phyloP scores from a whole-genome alignment of 2,888 invertebrate species.

The Cephus runcator region DNA sequence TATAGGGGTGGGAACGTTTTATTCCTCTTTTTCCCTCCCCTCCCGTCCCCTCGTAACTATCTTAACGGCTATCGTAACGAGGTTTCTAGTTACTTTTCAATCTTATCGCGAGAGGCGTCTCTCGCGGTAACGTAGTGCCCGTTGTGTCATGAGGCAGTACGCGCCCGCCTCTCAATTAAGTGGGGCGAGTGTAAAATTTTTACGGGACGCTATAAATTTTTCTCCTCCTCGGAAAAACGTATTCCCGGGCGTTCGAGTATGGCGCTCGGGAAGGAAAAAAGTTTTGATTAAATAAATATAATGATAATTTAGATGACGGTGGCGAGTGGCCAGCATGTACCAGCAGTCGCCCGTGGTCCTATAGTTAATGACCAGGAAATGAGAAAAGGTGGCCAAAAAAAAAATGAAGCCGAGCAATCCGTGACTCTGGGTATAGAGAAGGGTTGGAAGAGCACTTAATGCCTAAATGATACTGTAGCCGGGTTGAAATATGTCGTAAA shows the following conservation, averaged over 20 bases:
- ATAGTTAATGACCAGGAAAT: conserved; percentile 33
- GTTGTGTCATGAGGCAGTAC: neutral
- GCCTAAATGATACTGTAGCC: conserved; percentile 15
- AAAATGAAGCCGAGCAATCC: conserved; percentile 11
- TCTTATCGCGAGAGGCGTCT: conserved; percentile 1
- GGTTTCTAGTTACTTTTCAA: conserved; percentile 4
- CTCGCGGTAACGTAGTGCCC: neutral
- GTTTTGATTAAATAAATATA: conserved; percentile 25
- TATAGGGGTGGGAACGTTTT: too few species aligned
- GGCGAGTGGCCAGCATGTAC: conserved; percentile 13
- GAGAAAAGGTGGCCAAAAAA: conserved; percentile 24
- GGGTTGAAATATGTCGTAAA: conserved; percentile 10
- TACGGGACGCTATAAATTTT: neutral
- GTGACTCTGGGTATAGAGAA: conserved; percentile 4
- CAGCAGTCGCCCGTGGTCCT: conserved; percentile 11
- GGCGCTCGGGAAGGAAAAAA: conserved; percentile 9
- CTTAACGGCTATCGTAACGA: neutral
- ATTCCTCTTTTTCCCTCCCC: too few species aligned
- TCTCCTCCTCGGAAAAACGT: neutral
- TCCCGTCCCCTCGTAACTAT: neutral
- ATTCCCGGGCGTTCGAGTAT: neutral
- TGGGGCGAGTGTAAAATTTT: neutral
- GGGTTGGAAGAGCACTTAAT: conserved; percentile 13
- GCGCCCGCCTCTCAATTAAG: neutral
- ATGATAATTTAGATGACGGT: conserved; percentile 28